A percentile compares a stretch with the other conserved stretches of the same genome.
Evolutionary conservation across 1,140 invertebrate species (phyloP).

Genomic region (Alviniconcha marisindica): DNA sequence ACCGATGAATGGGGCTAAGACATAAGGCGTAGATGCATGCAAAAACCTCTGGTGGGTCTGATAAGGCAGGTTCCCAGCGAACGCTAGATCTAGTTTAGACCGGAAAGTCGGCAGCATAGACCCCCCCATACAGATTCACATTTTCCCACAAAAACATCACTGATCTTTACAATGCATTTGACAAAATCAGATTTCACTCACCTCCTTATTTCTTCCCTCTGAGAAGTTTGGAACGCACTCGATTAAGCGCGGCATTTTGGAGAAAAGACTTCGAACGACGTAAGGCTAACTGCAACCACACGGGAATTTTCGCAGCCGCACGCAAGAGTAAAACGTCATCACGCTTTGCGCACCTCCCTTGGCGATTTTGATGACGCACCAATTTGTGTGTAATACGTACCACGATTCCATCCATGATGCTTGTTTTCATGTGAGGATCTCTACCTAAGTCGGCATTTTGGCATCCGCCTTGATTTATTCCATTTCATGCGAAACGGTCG

Average conservation of each 20-base stretch:
- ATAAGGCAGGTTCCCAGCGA: too few relatives aligned
- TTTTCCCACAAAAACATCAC: too few relatives aligned
- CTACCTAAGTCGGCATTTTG: not conserved
- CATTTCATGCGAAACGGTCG: not conserved
- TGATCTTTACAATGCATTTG: too few relatives aligned
- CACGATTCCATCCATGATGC: conserved; percentile 47
- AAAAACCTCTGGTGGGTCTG: too few relatives aligned
- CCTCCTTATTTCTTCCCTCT: conserved; percentile 79
- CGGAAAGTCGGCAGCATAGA: too few relatives aligned
- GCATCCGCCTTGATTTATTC: not conserved
- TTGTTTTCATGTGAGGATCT: conserved; percentile 49
- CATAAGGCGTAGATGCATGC: too few relatives aligned
- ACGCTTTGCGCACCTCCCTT: conserved; percentile 67
- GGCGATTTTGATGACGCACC: conserved; percentile 66
- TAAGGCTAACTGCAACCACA: conserved; percentile 25
- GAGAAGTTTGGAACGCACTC: conserved; percentile 82
- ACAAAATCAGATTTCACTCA: too few relatives aligned
- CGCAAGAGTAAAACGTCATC: conserved; percentile 59
- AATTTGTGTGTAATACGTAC: conserved; percentile 61
- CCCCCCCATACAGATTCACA: too few relatives aligned
- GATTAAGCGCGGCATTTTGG: conserved; percentile 71
- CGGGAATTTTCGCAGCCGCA: conserved; percentile 37
- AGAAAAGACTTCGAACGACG: not conserved
- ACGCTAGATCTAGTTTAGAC: too few relatives aligned
- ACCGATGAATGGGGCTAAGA: too few relatives aligned